Conservation (phyloP, 2,888 invertebrate genomes). For the Lacanobia oleracea region DNA sequence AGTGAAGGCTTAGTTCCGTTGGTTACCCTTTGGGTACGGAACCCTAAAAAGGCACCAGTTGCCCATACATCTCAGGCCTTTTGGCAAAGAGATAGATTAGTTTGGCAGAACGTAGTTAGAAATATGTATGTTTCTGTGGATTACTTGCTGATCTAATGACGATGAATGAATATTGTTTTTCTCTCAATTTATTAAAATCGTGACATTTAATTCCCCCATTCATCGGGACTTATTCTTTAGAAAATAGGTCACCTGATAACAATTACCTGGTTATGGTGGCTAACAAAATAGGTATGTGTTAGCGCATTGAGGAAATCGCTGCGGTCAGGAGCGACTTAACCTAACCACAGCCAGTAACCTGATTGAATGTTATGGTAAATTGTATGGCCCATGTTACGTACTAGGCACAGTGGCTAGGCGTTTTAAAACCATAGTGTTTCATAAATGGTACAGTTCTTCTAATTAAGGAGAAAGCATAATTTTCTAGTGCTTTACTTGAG, state of each 20-base stretch:
- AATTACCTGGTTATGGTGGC: constrained; percentile 1
- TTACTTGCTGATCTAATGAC: neutral
- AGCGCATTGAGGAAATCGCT: constrained; percentile 47
- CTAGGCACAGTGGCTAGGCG: neutral
- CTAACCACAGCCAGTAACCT: constrained; percentile 48
- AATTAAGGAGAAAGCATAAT: constrained; percentile 10
- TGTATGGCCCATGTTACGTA: constrained; percentile 32
- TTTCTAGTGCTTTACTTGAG: neutral
- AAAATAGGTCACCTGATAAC: constrained; percentile 13
- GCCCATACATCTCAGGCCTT: too few relatives aligned
- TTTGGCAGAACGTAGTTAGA: neutral
- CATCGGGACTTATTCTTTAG: neutral
- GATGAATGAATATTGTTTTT: neutral
- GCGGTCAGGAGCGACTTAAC: constrained; percentile 41
- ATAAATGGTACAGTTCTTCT: constrained; percentile 6
- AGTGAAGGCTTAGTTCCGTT: too few relatives aligned
- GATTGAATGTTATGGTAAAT: constrained; percentile 51
- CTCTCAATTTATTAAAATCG: too few relatives aligned
- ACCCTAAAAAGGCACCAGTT: too few relatives aligned
- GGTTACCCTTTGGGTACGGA: too few relatives aligned
- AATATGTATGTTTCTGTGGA: neutral
- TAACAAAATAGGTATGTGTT: neutral
- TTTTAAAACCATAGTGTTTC: constrained; percentile 13
- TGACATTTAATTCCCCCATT: too few relatives aligned
- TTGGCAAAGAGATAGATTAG: too few relatives aligned